phyloP scores from a whole-genome alignment of 2,797 vertebrate species.

The Phalanger gymnotis region DNA sequence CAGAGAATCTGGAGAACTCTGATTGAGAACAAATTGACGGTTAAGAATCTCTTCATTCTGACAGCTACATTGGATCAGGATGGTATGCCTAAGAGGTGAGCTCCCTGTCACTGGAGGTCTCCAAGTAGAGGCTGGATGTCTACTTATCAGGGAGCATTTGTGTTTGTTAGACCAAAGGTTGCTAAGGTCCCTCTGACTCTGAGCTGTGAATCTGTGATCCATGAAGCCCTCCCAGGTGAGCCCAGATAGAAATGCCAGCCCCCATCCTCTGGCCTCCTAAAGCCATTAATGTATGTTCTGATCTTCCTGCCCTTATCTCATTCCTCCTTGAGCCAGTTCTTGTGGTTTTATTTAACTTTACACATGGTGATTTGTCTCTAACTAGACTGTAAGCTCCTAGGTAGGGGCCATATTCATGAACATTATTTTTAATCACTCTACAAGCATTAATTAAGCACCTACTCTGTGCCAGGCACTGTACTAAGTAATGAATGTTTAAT shows the following conservation, averaged over 20 bases:
- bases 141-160: background rate
- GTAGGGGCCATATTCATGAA: background rate
- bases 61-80: background rate
- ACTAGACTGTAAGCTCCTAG: background rate
- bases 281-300: background rate
- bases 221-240: background rate
- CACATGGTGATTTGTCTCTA: background rate
- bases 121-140: background rate
- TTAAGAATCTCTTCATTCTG: background rate
- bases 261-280: background rate
- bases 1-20: background rate
- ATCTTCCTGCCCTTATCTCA: background rate
- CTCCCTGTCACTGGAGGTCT: background rate
- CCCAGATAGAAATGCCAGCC: accelerated
- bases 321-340: background rate
- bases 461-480: background rate
- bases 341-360: background rate
- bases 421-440: background rate
- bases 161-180: background rate
- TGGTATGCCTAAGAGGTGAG: background rate
- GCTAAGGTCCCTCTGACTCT: background rate
- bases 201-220: background rate
- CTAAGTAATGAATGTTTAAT: background rate
- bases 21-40: background rate
- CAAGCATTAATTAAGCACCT: background rate